These are phyloP conservation scores for Gibbula magus DNA, from an alignment of 2,888 invertebrate species.

Conservation along the genomic window DNA sequence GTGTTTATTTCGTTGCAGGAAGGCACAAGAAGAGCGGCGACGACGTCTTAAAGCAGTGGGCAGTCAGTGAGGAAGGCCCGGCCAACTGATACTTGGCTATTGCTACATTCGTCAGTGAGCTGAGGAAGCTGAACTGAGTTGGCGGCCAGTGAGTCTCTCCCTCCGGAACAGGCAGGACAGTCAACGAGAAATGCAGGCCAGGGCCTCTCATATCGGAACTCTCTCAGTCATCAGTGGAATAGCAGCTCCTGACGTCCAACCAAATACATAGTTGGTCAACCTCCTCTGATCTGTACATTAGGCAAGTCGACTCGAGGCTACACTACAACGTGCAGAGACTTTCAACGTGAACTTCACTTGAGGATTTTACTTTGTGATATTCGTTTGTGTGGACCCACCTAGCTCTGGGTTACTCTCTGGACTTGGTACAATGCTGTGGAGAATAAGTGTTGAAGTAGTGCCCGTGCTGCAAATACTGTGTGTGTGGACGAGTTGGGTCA, in stretches of 20 bases:
- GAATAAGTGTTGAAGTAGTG: slow-evolving; percentile 25
- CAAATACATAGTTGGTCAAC: slow-evolving; percentile 4
- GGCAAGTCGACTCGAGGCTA: too few species aligned
- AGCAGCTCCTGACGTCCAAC: neutral
- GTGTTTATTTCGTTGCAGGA: slow-evolving; percentile 12
- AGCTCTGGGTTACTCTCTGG: too few species aligned
- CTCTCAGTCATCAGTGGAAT: neutral
- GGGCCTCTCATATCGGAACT: neutral
- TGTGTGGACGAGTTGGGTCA: slow-evolving; percentile 35
- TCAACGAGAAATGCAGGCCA: neutral
- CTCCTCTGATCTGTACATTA: too few species aligned
- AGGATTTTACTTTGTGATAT: too few species aligned
- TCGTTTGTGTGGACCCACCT: too few species aligned
- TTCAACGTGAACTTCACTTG: too few species aligned
- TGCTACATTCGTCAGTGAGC: too few species aligned
- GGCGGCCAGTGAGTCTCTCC: neutral
- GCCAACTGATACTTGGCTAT: neutral
- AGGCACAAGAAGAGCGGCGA: neutral
- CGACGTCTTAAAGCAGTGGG: slow-evolving; percentile 8
- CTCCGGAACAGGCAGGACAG: neutral
- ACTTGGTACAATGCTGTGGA: slow-evolving; percentile 28
- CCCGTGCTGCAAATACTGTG: slow-evolving; percentile 32
- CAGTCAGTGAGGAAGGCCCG: neutral
- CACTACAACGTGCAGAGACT: too few species aligned
- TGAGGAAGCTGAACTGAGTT: too few species aligned